These are phyloP conservation scores for Bombus pascuorum DNA, from an alignment of 1,140 invertebrate species.

Conservation along the genomic window DNA sequence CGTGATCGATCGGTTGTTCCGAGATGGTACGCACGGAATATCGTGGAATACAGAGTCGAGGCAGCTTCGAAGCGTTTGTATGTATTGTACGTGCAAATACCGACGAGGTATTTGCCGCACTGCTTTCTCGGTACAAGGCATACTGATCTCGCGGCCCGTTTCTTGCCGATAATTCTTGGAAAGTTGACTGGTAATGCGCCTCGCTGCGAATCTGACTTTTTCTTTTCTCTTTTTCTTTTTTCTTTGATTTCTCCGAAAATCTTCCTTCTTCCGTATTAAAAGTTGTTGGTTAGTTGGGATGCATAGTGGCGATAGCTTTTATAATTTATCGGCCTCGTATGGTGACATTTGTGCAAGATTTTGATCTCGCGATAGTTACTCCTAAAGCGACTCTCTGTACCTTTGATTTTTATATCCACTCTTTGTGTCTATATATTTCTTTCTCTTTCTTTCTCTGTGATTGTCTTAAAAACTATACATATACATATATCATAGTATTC, in stretches of 20 bases:
- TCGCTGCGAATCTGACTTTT: no score
- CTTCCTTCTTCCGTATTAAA: not conserved
- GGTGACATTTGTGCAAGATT: no score
- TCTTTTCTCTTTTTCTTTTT: no score
- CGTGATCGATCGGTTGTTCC: constrained; percentile 51
- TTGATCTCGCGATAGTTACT: no score
- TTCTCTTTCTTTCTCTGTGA: no score
- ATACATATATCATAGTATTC: no score
- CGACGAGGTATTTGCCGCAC: not conserved
- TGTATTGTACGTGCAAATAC: constrained; percentile 10
- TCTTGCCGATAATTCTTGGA: not conserved
- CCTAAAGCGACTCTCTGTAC: no score
- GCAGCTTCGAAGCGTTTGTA: not conserved
- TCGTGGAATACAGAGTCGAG: not conserved
- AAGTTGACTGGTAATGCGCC: not conserved
- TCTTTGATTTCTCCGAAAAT: not conserved
- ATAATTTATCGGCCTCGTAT: no score
- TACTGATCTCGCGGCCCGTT: not conserved
- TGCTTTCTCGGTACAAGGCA: constrained; percentile 11
- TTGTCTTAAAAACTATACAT: no score
- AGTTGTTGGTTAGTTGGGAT: not conserved
- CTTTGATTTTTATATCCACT: no score
- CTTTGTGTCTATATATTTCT: no score
- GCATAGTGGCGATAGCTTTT: no score
- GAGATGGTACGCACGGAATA: not conserved